phyloP scores from a whole-genome alignment of 2,797 vertebrate genomes.

The Sternotherus odoratus region DNA sequence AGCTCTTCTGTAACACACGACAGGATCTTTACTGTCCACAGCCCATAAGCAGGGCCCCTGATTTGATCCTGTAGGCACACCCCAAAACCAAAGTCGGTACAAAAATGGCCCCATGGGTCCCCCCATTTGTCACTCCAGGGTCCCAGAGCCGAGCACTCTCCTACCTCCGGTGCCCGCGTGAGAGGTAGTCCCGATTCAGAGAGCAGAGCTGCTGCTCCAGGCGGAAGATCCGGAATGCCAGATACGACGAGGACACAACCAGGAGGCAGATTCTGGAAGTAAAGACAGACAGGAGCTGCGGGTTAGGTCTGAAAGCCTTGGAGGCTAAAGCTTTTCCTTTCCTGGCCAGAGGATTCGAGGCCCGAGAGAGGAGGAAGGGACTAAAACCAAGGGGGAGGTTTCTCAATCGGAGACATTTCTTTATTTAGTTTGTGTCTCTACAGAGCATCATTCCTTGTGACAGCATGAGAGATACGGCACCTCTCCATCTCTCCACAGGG shows the following conservation, averaged over 20 bases:
- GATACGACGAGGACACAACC: constrained; percentile 92
- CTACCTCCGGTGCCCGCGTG: constrained; percentile 84
- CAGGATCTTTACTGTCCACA: fast-evolving
- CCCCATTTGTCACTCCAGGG: not conserved
- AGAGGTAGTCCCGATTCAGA: constrained; percentile 76
- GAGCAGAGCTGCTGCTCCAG: constrained; percentile 94
- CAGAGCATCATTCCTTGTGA: not conserved
- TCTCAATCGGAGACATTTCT: not conserved
- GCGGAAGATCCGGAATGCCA: constrained; percentile 95
- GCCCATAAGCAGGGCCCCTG: not conserved
- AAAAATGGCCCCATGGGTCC: fast-evolving
- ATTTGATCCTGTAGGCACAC: fast-evolving
- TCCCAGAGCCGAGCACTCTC: not conserved
- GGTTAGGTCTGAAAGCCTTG: fast-evolving
- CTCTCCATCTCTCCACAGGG: not conserved
- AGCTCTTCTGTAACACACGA: not conserved
- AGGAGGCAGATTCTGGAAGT: constrained; percentile 89
- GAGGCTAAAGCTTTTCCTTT: fast-evolving
- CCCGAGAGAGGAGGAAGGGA: not conserved
- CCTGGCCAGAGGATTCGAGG: not conserved
- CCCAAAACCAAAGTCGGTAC: not conserved
- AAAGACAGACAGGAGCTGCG: not conserved
- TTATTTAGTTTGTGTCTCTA: not conserved
- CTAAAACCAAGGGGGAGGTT: not conserved
- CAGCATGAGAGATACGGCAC: not conserved